These are phyloP conservation scores for Megaceryle alcyon DNA, from an alignment of 2,797 vertebrate genomes.

Conservation along the genomic window DNA sequence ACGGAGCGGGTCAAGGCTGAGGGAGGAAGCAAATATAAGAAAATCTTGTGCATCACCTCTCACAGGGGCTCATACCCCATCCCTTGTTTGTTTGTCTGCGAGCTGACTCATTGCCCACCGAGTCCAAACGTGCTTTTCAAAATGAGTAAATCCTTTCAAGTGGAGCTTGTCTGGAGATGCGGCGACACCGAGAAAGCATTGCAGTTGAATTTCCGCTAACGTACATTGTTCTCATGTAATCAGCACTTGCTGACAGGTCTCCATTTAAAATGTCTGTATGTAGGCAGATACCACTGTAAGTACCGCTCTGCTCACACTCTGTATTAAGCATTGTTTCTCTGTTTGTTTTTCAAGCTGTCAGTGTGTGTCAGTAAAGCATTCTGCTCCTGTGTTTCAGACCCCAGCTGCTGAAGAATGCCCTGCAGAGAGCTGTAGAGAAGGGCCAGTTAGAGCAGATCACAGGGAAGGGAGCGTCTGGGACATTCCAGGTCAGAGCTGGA, in stretches of 20 bases:
- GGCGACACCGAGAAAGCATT: accelerated
- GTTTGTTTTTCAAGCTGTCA: conserved; percentile 34
- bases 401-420: conserved; percentile 91
- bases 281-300: background rate
- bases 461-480: conserved; percentile 95
- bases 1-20: accelerated
- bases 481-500: conserved; percentile 89
- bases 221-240: background rate
- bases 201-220: background rate
- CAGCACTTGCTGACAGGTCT: background rate
- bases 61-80: background rate
- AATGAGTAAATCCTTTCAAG: background rate
- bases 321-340: background rate
- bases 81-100: background rate
- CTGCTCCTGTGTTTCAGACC: conserved; percentile 81
- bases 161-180: background rate
- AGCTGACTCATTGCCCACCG: background rate
- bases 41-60: background rate
- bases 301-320: background rate
- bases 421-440: conserved; percentile 93
- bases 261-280: background rate
- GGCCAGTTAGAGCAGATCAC: conserved; percentile 97
- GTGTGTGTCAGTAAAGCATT: conserved; percentile 47
- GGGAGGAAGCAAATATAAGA: background rate
- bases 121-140: background rate